Percentiles rank a stretch among this genome's conserved stretches.
These are phyloP conservation scores for Listrodromus nycthemerus DNA, from an alignment of 2,888 invertebrate species.

Conservation along the genomic window DNA sequence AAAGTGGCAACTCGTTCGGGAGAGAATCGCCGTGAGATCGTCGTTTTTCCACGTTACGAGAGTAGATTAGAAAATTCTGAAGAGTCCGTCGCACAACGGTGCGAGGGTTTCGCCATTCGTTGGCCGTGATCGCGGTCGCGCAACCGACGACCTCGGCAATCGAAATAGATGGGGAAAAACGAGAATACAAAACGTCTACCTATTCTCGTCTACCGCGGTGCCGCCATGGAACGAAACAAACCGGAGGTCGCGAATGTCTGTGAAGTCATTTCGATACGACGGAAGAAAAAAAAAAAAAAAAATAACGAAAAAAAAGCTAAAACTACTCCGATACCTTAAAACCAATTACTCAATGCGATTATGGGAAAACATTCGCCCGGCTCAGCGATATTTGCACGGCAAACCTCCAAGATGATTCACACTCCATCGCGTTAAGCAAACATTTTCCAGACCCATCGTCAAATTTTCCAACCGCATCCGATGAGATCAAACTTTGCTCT, in stretches of 20 bases:
- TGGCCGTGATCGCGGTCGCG: conserved; percentile 65
- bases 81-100: conserved; percentile 12
- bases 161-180: conserved; percentile 61
- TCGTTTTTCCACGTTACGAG: neutral
- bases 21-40: neutral
- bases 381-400: neutral
- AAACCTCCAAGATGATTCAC: neutral
- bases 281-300: neutral
- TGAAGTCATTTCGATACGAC: conserved; percentile 12
- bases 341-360: neutral
- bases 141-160: conserved; percentile 59
- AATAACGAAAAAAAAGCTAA: neutral
- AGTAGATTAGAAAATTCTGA: neutral
- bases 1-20: neutral
- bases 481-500: neutral
- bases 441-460: neutral
- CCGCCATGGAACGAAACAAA: conserved; percentile 3
- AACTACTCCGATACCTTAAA: neutral
- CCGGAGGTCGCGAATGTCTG: neutral
- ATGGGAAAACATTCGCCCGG: neutral
- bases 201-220: conserved; percentile 32
- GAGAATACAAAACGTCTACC: conserved; percentile 31
- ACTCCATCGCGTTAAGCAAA: neutral
- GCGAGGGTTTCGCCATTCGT: conserved; percentile 28
- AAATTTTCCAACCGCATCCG: neutral